A percentile compares a stretch with the other conserved stretches of the same genome.
Conservation (phyloP, 2,797 vertebrate genomes). For the Spondyliosoma cantharus region DNA sequence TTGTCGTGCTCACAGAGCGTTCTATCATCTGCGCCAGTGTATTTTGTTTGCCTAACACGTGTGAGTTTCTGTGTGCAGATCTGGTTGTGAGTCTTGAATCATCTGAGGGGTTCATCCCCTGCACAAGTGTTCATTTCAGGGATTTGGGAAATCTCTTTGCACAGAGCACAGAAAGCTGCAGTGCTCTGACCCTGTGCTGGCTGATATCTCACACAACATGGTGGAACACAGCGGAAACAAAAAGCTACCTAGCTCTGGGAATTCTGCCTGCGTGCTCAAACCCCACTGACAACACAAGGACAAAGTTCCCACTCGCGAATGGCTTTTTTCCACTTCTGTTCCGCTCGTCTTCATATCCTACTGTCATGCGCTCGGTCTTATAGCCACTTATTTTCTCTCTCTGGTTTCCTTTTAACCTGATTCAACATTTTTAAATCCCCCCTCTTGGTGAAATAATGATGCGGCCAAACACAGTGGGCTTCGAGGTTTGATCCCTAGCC, state of each 20-base stretch:
- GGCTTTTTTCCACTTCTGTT: constrained; percentile 22
- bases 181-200: constrained; percentile 63
- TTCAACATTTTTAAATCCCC: constrained; percentile 53
- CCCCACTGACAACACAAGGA: constrained; percentile 62
- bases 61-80: constrained; percentile 36
- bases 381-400: constrained; percentile 25
- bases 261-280: constrained; percentile 47
- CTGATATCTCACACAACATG: constrained; percentile 68
- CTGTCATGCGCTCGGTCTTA: constrained; percentile 30
- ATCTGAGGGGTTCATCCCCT: constrained; percentile 51
- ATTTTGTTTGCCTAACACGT: constrained; percentile 10
- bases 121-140: constrained; percentile 66
- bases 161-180: constrained; percentile 57
- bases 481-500: constrained; percentile 44
- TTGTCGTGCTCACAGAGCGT: constrained; percentile 13
- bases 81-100: constrained; percentile 26
- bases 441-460: constrained; percentile 61
- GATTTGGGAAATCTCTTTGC: constrained; percentile 70
- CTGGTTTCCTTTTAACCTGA: constrained; percentile 55
- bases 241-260: constrained; percentile 40
- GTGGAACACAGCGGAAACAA: constrained; percentile 56
- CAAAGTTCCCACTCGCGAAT: constrained; percentile 50
- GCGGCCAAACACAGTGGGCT: constrained; percentile 42
- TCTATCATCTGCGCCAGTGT: not conserved
- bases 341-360: constrained; percentile 16